Evolutionary conservation across 2,113 vertebrate species (phyloP).

Genomic region (Pelvicachromis taeniatus): DNA sequence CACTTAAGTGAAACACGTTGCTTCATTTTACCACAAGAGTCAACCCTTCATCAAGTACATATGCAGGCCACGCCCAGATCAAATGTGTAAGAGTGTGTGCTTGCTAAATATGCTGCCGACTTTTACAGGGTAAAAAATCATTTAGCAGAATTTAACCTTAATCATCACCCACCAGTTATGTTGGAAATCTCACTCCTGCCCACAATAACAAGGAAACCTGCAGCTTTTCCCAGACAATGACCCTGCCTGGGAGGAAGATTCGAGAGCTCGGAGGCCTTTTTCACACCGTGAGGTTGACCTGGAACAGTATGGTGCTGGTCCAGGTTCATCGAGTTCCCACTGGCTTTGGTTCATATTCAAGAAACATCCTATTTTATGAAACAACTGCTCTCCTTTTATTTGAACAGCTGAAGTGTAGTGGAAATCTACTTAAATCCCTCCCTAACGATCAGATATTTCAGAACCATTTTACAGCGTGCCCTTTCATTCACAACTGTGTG

Average conservation of each 20-base stretch:
- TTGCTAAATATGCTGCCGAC: not conserved
- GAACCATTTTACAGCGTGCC: not conserved
- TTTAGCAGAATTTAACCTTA: not conserved
- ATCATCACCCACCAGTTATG: not conserved
- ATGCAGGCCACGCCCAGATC: not conserved
- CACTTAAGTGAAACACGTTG: not conserved
- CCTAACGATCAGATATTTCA: not conserved
- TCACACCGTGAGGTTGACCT: slow-evolving; percentile 27
- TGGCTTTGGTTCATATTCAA: slow-evolving; percentile 8
- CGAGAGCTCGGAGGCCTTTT: not conserved
- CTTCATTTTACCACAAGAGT: not conserved
- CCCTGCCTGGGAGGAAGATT: not conserved
- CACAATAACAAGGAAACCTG: slow-evolving; percentile 47
- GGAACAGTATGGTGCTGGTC: slow-evolving; percentile 27
- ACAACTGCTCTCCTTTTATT: not conserved
- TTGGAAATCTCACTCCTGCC: not conserved
- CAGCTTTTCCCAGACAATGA: slow-evolving; percentile 55
- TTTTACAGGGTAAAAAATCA: not conserved
- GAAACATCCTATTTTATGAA: slow-evolving; percentile 15
- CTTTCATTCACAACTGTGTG: not conserved
- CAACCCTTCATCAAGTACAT: not conserved
- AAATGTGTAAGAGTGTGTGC: not conserved
- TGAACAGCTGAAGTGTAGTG: slow-evolving; percentile 9
- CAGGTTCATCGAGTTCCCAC: slow-evolving; percentile 50
- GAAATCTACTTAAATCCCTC: not conserved